Evolutionary conservation across 2,113 vertebrate species (phyloP).

Genomic region (Arothron firmamentum): DNA sequence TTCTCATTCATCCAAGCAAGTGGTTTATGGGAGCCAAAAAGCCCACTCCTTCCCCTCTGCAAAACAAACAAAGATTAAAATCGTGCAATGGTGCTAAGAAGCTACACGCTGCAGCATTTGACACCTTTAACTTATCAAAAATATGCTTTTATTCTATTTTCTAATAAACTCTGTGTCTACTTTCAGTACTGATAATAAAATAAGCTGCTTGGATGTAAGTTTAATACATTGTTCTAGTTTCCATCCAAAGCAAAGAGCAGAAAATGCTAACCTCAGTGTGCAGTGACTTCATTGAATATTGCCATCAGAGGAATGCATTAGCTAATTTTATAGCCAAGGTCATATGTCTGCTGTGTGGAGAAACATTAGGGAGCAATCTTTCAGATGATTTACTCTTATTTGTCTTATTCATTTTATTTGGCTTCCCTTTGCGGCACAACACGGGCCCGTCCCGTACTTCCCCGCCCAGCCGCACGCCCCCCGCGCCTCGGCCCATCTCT

Average conservation of each 20-base stretch:
- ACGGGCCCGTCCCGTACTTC: constrained; percentile 7
- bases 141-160: no score
- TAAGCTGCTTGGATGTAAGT: no score
- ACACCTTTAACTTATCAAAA: constrained; percentile 4
- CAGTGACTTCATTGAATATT: constrained; percentile 11
- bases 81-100: constrained; percentile 19
- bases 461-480: constrained; percentile 13
- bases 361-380: constrained; percentile 30
- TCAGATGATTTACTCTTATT: constrained; percentile 12
- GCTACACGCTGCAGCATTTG: constrained; percentile 12
- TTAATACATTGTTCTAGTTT: not conserved
- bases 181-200: no score
- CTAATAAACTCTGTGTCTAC: no score
- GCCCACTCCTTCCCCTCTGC: constrained; percentile 23
- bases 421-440: constrained; percentile 31
- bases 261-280: constrained; percentile 21
- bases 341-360: constrained; percentile 18
- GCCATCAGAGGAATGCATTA: constrained; percentile 24
- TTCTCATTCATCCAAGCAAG: constrained; percentile 34
- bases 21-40: constrained; percentile 41
- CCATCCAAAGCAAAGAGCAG: constrained; percentile 10
- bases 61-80: constrained; percentile 37
- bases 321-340: constrained; percentile 19
- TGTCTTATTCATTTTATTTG: constrained; percentile 39
- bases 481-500: constrained; percentile 22